Conservation (phyloP, 2,113 vertebrate species). For the Lampris incognitus region DNA sequence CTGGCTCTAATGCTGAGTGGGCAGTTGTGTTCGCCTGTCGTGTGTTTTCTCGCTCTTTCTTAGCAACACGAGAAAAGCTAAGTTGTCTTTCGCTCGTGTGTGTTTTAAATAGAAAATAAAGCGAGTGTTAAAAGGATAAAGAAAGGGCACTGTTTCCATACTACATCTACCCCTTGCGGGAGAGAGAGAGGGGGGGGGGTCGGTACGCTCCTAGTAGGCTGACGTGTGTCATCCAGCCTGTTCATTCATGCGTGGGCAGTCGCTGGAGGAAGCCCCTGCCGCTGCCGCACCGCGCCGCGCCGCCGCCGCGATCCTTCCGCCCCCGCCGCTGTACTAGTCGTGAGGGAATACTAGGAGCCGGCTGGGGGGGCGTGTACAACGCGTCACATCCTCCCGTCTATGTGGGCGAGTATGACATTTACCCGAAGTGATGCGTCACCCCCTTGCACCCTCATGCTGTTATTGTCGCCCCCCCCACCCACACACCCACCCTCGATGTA, state of each 20-base stretch:
- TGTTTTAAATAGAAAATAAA: too few relatives aligned
- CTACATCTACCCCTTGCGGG: too few relatives aligned
- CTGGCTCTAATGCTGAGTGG: constrained; percentile 1
- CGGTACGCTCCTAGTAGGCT: not conserved
- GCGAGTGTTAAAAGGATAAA: too few relatives aligned
- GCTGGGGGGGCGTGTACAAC: constrained; percentile 60
- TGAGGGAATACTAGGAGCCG: constrained; percentile 78
- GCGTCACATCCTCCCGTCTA: constrained; percentile 33
- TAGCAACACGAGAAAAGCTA: too few relatives aligned
- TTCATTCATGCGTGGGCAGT: constrained; percentile 75
- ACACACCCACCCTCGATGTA: not conserved
- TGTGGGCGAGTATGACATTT: constrained; percentile 29
- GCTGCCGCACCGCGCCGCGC: constrained; percentile 36
- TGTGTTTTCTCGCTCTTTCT: too few relatives aligned
- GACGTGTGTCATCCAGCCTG: constrained; percentile 51
- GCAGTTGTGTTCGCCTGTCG: too few relatives aligned
- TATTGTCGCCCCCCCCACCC: constrained; percentile 16
- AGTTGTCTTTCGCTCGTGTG: too few relatives aligned
- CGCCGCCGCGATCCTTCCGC: constrained; percentile 16
- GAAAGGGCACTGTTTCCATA: too few relatives aligned
- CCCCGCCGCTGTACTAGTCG: constrained; percentile 51
- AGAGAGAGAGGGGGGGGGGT: too few relatives aligned
- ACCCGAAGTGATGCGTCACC: constrained; percentile 73
- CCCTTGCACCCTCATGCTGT: constrained; percentile 64
- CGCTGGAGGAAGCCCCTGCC: constrained; percentile 72